phyloP scores from a whole-genome alignment of 2,797 vertebrate species.

The Corythornis leucogaster region DNA sequence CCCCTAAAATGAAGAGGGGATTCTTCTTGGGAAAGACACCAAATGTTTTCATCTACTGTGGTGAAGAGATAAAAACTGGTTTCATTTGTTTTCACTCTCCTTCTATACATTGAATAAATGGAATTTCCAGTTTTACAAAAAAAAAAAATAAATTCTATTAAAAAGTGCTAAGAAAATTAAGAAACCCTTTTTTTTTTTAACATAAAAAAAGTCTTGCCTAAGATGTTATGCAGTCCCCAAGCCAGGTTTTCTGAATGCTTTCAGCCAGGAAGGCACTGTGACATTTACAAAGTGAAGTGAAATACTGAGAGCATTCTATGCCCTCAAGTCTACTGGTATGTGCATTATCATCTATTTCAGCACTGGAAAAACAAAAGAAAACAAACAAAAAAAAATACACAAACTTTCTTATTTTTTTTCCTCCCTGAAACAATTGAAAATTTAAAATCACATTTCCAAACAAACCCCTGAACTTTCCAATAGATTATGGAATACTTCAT shows the following conservation, averaged over 20 bases:
- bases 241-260: neutral
- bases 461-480: neutral
- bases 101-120: neutral
- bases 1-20: neutral
- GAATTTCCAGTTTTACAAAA: neutral
- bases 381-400: too few relatives aligned
- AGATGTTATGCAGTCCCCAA: neutral
- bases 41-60: neutral
- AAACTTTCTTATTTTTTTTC: too few relatives aligned
- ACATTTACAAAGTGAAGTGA: slow-evolving; percentile 40
- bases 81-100: neutral
- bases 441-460: neutral
- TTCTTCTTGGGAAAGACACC: neutral
- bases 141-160: neutral
- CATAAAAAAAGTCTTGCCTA: neutral
- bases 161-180: neutral
- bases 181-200: neutral
- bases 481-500: neutral
- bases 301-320: neutral
- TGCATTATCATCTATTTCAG: neutral
- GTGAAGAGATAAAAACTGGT: neutral
- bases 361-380: neutral
- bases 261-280: neutral
- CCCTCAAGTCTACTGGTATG: neutral
- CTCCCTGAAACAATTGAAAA: neutral